Evolutionary conservation across 2,888 invertebrate genomes (phyloP), one percentile per base, ranked within the genome.

Genomic region (Cryptophagus acutangulus): DNA sequence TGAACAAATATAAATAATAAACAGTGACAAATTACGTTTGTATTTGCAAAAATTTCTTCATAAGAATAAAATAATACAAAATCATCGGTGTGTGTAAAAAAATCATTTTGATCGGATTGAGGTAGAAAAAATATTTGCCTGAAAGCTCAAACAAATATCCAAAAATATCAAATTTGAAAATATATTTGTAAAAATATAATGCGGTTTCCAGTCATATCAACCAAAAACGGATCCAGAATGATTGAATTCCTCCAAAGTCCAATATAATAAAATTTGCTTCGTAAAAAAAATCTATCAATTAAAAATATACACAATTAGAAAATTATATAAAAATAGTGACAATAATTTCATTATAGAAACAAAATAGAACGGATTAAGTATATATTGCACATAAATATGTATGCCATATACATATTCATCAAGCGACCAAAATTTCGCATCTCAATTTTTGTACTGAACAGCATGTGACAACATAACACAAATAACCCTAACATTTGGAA

Each of bases 371-470:
- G 38, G 46, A 52, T 57, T 59, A 63, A 62, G 58, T 63, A 62
- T 62, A 65, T 67, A 67, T 67, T 68, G 66, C 67, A 68, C 67
- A 63, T 64, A 63, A 61, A 63, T 63, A 60, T 60, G 56, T 63
- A 62, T 58, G 58, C 54, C 63, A n/a, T n/a, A 26, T 26, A 65
- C 62, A 63, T 61, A 61, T 63, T 54, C 55, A 61, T 60, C 55
- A 61, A 65, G 62, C 62, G 56, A 59, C 57, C 48, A 58, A 54
- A 53, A 54, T n/a, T 56, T 58, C 56, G 54, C 53, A 55, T 55
- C 50, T 58, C 59, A 56, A 60, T 31, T 59, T 65, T 68, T 66
- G 66, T 68, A 67, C 65, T 67, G 67, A 66, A 66, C 61, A 60
- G 62, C 59, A 62, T 62, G 57, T 61, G 61, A 64, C 58, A 65